Percentiles rank a stretch among this genome's conserved stretches.
Conservation (phyloP, 2,113 vertebrate species). For the Tupaia tana region DNA sequence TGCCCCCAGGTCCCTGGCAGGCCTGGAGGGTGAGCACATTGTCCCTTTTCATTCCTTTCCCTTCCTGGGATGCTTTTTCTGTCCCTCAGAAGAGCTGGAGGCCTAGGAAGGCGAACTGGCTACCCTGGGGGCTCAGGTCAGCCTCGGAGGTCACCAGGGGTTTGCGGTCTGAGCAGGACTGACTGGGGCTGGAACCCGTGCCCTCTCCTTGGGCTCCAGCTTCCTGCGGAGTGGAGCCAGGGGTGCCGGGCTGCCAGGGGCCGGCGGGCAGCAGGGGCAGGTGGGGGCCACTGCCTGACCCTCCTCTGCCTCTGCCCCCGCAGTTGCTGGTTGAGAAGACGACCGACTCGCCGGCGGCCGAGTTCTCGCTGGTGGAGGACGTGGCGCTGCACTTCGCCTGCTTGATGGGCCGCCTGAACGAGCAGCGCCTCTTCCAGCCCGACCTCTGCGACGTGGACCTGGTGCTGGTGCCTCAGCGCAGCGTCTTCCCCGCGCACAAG, state of each 20-base stretch:
- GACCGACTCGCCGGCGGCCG: constrained; percentile 93
- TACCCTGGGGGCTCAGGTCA: neutral
- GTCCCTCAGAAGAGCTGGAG: neutral
- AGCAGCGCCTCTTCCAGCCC: constrained; percentile 96
- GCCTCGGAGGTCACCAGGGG: neutral
- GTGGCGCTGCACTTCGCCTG: constrained; percentile 95
- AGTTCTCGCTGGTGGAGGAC: constrained; percentile 98
- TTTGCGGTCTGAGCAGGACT: neutral
- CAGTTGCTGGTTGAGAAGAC: constrained; percentile 99
- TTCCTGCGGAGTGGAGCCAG: neutral
- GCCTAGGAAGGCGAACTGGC: neutral
- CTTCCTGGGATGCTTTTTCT: neutral
- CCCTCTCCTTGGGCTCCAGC: neutral
- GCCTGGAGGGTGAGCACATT: neutral
- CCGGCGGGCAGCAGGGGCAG: neutral
- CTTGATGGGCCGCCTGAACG: constrained; percentile 98
- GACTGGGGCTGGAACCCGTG: neutral
- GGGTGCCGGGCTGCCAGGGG: neutral
- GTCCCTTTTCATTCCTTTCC: neutral
- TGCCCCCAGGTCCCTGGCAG: neutral
- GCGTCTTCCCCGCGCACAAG: constrained; percentile 95
- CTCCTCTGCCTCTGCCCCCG: neutral
- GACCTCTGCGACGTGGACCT: constrained; percentile 97
- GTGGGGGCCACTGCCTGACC: neutral
- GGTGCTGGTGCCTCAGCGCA: constrained; percentile 95